These are phyloP conservation scores for Leptodactylus fuscus DNA, from an alignment of 2,113 vertebrate genomes.

Conservation along the genomic window DNA sequence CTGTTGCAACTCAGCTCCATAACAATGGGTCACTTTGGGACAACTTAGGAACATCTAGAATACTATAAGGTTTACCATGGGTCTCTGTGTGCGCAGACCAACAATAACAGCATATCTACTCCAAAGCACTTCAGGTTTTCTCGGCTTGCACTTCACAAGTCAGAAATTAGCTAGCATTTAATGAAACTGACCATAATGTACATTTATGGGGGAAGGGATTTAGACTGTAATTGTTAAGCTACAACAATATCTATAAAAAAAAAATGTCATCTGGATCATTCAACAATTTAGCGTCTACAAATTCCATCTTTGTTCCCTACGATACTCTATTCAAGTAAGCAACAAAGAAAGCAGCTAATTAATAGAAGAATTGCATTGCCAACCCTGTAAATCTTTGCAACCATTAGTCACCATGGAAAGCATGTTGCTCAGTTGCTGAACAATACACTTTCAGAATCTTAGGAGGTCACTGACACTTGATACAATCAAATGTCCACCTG, in stretches of 20 bases:
- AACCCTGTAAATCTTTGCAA: neutral
- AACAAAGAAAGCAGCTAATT: slow-evolving; percentile 1
- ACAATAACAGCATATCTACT: too few relatives aligned
- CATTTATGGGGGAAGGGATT: neutral
- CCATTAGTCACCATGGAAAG: slow-evolving; percentile 76
- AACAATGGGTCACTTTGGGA: too few relatives aligned
- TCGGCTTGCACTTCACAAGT: too few relatives aligned
- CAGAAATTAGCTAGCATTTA: neutral
- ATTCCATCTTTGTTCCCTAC: slow-evolving; percentile 6
- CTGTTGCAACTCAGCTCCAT: too few relatives aligned
- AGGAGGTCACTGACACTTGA: slow-evolving; percentile 65
- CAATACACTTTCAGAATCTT: slow-evolving; percentile 66
- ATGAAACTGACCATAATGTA: neutral
- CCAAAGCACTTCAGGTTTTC: too few relatives aligned
- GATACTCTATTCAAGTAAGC: neutral
- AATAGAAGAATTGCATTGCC: neutral
- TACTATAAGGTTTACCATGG: too few relatives aligned
- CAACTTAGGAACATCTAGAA: too few relatives aligned
- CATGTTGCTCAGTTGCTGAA: slow-evolving; percentile 61
- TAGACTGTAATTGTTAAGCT: neutral
- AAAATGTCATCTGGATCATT: slow-evolving; percentile 6
- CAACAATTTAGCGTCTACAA: neutral
- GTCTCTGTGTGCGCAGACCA: too few relatives aligned
- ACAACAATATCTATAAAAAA: neutral
- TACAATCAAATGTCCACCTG: slow-evolving; percentile 40